phyloP scores from a whole-genome alignment of 2,113 vertebrate species.

The Tauraco erythrolophus region DNA sequence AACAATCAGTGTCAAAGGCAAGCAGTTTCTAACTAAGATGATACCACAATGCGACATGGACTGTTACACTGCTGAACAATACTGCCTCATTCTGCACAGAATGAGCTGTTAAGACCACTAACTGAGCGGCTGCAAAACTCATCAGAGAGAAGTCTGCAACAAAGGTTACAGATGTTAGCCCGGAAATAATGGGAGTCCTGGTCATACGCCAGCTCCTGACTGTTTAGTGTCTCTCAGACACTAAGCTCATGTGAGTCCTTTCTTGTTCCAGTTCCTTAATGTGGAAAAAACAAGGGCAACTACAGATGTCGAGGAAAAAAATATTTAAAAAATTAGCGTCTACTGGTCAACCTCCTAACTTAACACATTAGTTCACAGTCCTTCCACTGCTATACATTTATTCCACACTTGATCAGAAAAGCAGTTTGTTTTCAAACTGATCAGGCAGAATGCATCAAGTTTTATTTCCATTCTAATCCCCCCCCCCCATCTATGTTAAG shows the following conservation, averaged over 20 bases:
- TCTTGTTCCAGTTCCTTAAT: background rate
- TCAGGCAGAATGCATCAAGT: background rate
- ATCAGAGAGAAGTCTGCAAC: background rate
- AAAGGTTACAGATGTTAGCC: slow-evolving; percentile 19
- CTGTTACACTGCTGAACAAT: background rate
- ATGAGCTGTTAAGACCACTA: background rate
- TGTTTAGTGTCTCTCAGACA: background rate
- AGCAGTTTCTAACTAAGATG: background rate
- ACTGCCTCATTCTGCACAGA: background rate
- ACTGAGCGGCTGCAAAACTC: slow-evolving; percentile 15
- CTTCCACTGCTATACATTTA: background rate
- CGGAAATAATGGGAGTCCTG: slow-evolving; percentile 16
- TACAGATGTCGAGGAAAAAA: background rate
- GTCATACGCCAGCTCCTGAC: background rate
- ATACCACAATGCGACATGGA: background rate
- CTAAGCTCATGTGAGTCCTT: background rate
- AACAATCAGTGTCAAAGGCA: background rate
- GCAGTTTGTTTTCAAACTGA: background rate
- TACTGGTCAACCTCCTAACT: background rate
- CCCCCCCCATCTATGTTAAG: background rate
- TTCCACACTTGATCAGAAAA: background rate
- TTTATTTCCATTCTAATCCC: background rate
- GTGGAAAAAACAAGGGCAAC: background rate
- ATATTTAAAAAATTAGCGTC: background rate
- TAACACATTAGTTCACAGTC: background rate